Percentiles rank a stretch among this genome's conserved stretches.
phyloP scores from a whole-genome alignment of 1,140 invertebrate genomes.

The Oedothorax gibbosus region DNA sequence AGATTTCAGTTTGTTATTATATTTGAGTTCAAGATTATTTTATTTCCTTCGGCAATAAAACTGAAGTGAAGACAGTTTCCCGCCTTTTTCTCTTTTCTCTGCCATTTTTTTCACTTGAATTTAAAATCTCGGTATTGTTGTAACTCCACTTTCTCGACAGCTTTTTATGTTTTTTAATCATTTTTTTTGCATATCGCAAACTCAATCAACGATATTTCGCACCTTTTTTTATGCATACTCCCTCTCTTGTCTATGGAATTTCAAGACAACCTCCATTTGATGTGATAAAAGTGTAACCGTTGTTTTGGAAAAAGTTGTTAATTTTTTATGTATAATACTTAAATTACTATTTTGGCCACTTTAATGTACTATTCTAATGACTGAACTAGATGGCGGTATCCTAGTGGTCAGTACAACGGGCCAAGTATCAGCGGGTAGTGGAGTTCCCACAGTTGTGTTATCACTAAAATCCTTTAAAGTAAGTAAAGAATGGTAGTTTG shows the following conservation, averaged over 20 bases:
- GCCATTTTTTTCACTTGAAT: neutral
- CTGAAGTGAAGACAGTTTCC: slow-evolving; percentile 1
- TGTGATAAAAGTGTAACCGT: too few species aligned
- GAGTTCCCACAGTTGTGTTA: too few species aligned
- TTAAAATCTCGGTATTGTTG: slow-evolving; percentile 40
- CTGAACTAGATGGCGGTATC: too few species aligned
- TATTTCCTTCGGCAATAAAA: slow-evolving; percentile 30
- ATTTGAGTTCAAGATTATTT: slow-evolving; percentile 46
- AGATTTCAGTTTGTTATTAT: slow-evolving; percentile 42
- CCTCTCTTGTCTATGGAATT: neutral
- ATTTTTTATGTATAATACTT: too few species aligned
- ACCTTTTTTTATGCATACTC: neutral
- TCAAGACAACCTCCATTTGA: too few species aligned
- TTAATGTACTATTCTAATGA: too few species aligned
- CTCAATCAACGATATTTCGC: slow-evolving; percentile 36
- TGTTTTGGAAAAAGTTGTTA: too few species aligned
- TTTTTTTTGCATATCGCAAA: neutral
- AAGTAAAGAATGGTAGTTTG: too few species aligned
- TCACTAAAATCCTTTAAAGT: too few species aligned
- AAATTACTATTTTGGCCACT: too few species aligned
- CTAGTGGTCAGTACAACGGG: too few species aligned
- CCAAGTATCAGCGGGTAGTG: too few species aligned
- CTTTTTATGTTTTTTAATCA: slow-evolving; percentile 36
- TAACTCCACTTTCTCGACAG: slow-evolving; percentile 22
- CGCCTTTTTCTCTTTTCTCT: slow-evolving; percentile 7